phyloP scores from a whole-genome alignment of 2,888 invertebrate species.

The Gibbula magus region DNA sequence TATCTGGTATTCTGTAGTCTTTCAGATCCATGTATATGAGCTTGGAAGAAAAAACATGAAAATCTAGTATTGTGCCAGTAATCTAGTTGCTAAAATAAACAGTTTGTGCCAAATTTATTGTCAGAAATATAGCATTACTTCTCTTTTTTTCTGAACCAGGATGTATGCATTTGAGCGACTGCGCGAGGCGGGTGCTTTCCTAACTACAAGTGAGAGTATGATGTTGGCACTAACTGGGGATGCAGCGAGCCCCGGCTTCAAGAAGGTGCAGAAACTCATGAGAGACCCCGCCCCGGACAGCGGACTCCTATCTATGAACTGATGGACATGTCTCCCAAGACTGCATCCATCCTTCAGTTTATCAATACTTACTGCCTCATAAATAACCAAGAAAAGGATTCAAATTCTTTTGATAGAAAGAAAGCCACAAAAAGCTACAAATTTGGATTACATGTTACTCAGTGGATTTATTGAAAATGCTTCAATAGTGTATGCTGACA shows the following conservation, averaged over 20 bases:
- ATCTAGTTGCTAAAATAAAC: background rate
- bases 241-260: slow-evolving; percentile 72
- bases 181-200: slow-evolving; percentile 70
- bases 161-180: slow-evolving; percentile 73
- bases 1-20: no score
- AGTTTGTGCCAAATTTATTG: background rate
- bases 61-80: slow-evolving; percentile 73
- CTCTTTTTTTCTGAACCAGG: slow-evolving; percentile 50
- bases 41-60: no score
- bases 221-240: slow-evolving; percentile 68
- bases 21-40: no score
- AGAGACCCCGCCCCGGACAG: slow-evolving; percentile 72
- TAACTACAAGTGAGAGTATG: slow-evolving; percentile 74
- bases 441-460: no score
- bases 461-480: no score
- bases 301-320: slow-evolving; percentile 57
- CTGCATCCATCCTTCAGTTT: no score
- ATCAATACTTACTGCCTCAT: no score
- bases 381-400: no score
- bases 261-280: slow-evolving; percentile 72
- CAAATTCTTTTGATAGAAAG: no score
- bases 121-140: background rate
- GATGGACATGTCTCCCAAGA: no score
- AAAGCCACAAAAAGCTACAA: no score
- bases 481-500: no score